phyloP scores from a whole-genome alignment of 2,797 vertebrate species.

The Heliangelus exortis region DNA sequence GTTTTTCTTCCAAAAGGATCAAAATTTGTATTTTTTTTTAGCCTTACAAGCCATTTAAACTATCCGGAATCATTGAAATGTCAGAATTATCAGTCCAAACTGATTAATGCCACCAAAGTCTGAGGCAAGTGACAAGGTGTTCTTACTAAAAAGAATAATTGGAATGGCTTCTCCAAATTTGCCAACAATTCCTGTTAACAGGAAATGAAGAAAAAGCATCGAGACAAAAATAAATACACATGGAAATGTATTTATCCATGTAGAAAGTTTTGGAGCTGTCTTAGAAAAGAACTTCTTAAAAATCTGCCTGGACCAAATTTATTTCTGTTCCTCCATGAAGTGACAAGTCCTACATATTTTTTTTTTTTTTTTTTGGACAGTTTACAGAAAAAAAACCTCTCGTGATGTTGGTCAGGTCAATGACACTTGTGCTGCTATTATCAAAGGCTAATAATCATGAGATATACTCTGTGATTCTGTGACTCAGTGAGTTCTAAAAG shows the following conservation, averaged over 20 bases:
- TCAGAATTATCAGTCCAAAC: neutral
- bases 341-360: neutral
- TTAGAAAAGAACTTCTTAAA: neutral
- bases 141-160: neutral
- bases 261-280: neutral
- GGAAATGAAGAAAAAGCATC: neutral
- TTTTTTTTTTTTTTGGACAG: neutral
- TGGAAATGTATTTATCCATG: neutral
- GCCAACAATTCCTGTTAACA: neutral
- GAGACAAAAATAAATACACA: neutral
- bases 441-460: neutral
- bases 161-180: neutral
- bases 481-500: neutral
- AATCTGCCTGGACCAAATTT: neutral
- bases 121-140: neutral
- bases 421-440: neutral
- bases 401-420: neutral
- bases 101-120: neutral
- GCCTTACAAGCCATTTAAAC: neutral
- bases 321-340: neutral
- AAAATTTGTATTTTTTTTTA: neutral
- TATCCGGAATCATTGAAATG: neutral
- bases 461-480: neutral
- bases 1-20: neutral
- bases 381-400: neutral